Evolutionary conservation across 1,140 invertebrate genomes (phyloP).

Genomic region (Drosophila orena): DNA sequence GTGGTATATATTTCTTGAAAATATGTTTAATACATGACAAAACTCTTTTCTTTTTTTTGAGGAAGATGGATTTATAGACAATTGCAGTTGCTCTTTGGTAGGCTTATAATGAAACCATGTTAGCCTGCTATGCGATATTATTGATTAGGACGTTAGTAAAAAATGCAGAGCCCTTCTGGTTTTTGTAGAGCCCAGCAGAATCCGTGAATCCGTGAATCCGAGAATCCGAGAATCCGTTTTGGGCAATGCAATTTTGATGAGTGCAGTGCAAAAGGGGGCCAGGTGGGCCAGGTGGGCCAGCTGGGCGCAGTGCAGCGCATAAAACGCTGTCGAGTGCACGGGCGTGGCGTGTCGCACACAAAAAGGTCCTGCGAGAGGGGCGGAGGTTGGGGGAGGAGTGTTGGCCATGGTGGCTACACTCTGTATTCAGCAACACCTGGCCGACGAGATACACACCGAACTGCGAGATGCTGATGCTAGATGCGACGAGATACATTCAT

Average conservation of each 20-base stretch:
- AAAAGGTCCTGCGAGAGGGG: conserved; percentile 59
- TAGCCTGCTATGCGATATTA: too few species aligned
- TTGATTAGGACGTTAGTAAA: too few species aligned
- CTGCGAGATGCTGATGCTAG: conserved; percentile 25
- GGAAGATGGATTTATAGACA: too few species aligned
- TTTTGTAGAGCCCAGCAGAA: not conserved
- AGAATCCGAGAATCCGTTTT: not conserved
- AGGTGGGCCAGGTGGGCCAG: conserved; percentile 1
- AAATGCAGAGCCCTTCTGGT: not conserved
- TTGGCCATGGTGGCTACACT: conserved; percentile 28
- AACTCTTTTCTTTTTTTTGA: too few species aligned
- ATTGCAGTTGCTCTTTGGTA: too few species aligned
- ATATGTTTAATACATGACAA: too few species aligned
- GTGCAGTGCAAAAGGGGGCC: conserved; percentile 6
- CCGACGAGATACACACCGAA: conserved; percentile 46
- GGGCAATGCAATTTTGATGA: conserved; percentile 6
- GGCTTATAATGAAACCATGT: too few species aligned
- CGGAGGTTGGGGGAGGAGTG: not conserved
- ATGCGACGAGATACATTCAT: conserved; percentile 48
- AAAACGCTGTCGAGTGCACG: conserved; percentile 75
- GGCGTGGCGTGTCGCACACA: conserved; percentile 64
- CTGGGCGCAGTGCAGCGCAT: conserved; percentile 40
- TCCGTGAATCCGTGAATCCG: not conserved
- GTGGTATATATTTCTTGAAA: too few species aligned
- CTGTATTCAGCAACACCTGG: conserved; percentile 68